phyloP scores from a whole-genome alignment of 2,888 invertebrate genomes.

The Autographa pulchrina region DNA sequence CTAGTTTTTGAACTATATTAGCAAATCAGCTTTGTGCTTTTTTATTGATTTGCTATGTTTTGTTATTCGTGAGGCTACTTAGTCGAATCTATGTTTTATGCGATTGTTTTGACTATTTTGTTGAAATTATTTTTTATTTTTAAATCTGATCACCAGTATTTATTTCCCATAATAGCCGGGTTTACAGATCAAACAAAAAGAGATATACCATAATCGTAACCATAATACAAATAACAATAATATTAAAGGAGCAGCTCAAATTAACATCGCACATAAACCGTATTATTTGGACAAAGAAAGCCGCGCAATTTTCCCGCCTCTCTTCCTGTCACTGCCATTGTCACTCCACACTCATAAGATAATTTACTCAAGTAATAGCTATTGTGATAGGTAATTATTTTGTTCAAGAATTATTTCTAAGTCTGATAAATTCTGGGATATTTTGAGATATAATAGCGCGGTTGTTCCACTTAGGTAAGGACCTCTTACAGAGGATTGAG shows the following conservation, averaged over 20 bases:
- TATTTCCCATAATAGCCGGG: too few species aligned
- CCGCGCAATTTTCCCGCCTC: slow-evolving; percentile 50
- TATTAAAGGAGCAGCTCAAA: slow-evolving; percentile 17
- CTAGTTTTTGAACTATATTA: too few species aligned
- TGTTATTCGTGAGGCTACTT: too few species aligned
- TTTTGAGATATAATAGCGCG: not conserved
- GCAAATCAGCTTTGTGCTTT: too few species aligned
- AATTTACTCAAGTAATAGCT: slow-evolving; percentile 53
- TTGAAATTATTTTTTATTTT: too few species aligned
- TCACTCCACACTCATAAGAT: slow-evolving; percentile 43
- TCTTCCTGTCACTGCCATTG: slow-evolving; percentile 51
- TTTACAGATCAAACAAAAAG: too few species aligned
- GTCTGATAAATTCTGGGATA: not conserved
- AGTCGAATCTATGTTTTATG: too few species aligned
- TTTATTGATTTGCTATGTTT: too few species aligned
- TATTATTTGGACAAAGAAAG: slow-evolving; percentile 53
- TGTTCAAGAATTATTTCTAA: slow-evolving; percentile 24
- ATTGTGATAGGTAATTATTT: slow-evolving; percentile 53
- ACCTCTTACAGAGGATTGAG: too few species aligned
- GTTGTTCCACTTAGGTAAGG: too few species aligned
- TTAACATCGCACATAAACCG: slow-evolving; percentile 34
- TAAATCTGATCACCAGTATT: too few species aligned
- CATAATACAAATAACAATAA: not conserved
- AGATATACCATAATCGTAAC: not conserved
- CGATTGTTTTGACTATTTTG: too few species aligned